Percentiles rank a stretch among this genome's conserved stretches.
Conservation (phyloP, 1,140 invertebrate genomes). For the Diorhabda carinulata region DNA sequence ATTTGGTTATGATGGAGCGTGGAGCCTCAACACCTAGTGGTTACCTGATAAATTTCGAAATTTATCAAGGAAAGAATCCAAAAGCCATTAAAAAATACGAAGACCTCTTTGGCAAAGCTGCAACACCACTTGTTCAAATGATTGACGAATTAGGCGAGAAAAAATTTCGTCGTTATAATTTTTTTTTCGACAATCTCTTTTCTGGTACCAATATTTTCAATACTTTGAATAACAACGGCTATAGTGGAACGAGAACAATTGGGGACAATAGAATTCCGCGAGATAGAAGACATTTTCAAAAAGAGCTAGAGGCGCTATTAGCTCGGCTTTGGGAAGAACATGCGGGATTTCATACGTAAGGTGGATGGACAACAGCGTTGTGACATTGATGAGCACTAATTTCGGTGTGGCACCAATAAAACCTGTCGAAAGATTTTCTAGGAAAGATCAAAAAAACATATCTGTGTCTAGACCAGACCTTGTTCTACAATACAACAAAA, state of each 20-base stretch:
- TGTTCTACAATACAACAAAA: constrained; percentile 14
- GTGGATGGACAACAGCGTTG: constrained; percentile 27
- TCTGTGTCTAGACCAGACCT: constrained; percentile 12
- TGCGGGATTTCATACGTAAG: constrained; percentile 26
- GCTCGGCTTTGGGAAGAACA: constrained; percentile 11
- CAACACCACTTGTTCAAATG: constrained; percentile 24
- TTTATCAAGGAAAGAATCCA: constrained; percentile 31
- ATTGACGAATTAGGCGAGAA: neutral
- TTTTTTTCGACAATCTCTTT: constrained; percentile 7
- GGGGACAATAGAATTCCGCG: constrained; percentile 29
- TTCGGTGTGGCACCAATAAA: constrained; percentile 21
- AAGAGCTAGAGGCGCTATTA: constrained; percentile 16
- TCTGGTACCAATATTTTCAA: neutral
- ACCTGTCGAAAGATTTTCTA: constrained; percentile 32
- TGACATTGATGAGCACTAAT: constrained; percentile 31
- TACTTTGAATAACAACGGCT: neutral
- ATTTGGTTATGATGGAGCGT: constrained; percentile 25
- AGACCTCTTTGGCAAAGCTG: constrained; percentile 29
- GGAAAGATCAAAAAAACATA: constrained; percentile 20
- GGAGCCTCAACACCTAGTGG: constrained; percentile 17
- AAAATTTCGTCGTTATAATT: neutral
- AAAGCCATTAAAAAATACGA: constrained; percentile 24
- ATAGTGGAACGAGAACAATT: constrained; percentile 24
- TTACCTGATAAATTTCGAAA: constrained; percentile 20
- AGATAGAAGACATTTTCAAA: constrained; percentile 25